These are phyloP conservation scores for Nyctereutes procyonoides DNA, from an alignment of 2,113 vertebrate species.

Conservation along the genomic window DNA sequence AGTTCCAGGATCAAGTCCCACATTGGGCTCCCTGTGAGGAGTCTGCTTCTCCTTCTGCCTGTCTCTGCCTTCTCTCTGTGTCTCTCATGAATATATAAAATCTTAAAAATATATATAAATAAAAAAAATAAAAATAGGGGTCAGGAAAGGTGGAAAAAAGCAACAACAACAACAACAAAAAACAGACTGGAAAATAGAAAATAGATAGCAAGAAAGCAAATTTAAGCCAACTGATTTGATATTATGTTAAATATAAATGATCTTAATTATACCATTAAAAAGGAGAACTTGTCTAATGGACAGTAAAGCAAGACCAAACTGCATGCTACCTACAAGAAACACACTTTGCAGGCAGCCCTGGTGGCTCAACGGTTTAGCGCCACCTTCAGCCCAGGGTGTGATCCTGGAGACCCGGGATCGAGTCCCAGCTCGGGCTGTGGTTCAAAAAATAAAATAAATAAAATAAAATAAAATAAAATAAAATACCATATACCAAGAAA, in stretches of 20 bases:
- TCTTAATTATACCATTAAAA: not conserved
- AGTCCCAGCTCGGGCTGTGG: too few relatives aligned
- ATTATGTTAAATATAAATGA: not conserved
- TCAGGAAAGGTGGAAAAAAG: not conserved
- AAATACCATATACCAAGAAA: not conserved
- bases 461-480: not conserved
- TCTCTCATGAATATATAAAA: too few relatives aligned
- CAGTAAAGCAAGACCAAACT: not conserved
- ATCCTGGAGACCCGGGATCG: too few relatives aligned
- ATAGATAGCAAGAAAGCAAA: not conserved
- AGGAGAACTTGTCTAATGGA: not conserved
- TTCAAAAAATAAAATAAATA: too few relatives aligned
- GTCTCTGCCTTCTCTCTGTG: too few relatives aligned
- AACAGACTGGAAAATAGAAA: not conserved
- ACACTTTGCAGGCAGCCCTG: not conserved
- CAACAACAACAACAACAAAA: not conserved
- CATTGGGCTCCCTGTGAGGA: too few relatives aligned
- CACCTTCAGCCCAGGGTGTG: too few relatives aligned
- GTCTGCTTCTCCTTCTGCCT: too few relatives aligned
- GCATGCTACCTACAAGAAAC: not conserved
- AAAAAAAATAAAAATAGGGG: not conserved
- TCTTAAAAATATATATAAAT: too few relatives aligned
- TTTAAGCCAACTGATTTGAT: not conserved
- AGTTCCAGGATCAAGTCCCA: too few relatives aligned
- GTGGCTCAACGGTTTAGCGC: too few relatives aligned